phyloP scores from a whole-genome alignment of 2,797 vertebrate genomes.

The Yasuhikotakia modesta region DNA sequence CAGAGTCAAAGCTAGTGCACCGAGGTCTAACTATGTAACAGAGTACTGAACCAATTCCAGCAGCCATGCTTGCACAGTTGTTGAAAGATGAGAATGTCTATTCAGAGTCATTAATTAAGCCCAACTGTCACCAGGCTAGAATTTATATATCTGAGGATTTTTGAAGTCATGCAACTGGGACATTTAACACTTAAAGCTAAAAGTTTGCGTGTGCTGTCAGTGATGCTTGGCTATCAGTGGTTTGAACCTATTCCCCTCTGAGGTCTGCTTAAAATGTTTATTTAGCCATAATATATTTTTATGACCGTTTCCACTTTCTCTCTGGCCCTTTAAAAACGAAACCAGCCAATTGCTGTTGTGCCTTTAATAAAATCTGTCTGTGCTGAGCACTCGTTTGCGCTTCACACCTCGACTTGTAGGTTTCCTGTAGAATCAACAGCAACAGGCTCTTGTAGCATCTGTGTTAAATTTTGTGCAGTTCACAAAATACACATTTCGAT shows the following conservation, averaged over 20 bases:
- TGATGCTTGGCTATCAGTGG: conserved; percentile 11
- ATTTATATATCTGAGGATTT: conserved; percentile 34
- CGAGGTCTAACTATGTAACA: conserved; percentile 31
- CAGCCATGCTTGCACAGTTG: neutral
- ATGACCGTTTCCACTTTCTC: conserved; percentile 15
- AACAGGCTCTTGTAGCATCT: neutral
- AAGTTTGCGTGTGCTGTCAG: neutral
- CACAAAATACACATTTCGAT: neutral
- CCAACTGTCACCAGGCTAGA: conserved; percentile 1
- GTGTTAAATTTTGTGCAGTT: neutral
- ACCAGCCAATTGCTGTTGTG: neutral
- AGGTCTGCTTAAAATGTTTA: conserved; percentile 1
- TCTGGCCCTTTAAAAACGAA: conserved; percentile 9
- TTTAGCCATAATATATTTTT: neutral
- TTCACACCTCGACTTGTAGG: too few species aligned
- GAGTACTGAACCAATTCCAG: conserved; percentile 10
- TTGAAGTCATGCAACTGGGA: conserved; percentile 22
- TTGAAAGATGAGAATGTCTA: conserved; percentile 31
- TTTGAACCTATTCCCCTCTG: neutral
- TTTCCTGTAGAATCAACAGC: neutral
- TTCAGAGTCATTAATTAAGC: conserved; percentile 30
- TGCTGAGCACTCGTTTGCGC: too few species aligned
- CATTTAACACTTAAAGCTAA: neutral
- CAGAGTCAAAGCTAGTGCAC: conserved; percentile 39
- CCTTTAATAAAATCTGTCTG: neutral